Evolutionary conservation across 30 jellyfish, hydroid and myxozoan species (phyloP).

Genomic region (Turritopsis rubra): DNA sequence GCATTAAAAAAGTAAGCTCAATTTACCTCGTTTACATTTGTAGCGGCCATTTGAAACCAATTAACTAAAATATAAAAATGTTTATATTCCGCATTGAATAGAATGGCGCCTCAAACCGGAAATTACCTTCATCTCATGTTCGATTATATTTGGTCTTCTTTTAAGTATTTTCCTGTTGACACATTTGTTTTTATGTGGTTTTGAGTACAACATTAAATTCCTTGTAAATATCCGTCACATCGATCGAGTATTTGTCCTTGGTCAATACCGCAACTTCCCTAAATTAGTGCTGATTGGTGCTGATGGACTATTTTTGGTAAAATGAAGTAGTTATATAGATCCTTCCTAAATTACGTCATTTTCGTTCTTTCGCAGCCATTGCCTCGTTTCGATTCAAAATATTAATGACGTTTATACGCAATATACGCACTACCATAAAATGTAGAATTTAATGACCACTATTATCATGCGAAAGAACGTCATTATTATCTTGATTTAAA

Average conservation of each 20-base stretch:
- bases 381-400: not conserved
- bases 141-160: not conserved
- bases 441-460: too few species aligned
- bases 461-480: too few species aligned
- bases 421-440: too few species aligned
- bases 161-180: not conserved
- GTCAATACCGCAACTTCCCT: not conserved
- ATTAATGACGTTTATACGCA: too few species aligned
- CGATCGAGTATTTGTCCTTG: not conserved
- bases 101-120: not conserved
- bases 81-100: not conserved
- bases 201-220: not conserved
- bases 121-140: not conserved
- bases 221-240: not conserved
- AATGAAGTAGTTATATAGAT: not conserved
- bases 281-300: not conserved
- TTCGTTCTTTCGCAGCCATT: too few species aligned
- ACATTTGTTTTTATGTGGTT: not conserved
- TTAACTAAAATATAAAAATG: not conserved
- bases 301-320: not conserved
- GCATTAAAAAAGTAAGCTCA: too few species aligned
- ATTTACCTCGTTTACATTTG: too few species aligned
- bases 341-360: not conserved
- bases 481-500: too few species aligned
- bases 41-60: not conserved